Conservation (phyloP, 2,888 invertebrate species). For the Drosophila formosana region DNA sequence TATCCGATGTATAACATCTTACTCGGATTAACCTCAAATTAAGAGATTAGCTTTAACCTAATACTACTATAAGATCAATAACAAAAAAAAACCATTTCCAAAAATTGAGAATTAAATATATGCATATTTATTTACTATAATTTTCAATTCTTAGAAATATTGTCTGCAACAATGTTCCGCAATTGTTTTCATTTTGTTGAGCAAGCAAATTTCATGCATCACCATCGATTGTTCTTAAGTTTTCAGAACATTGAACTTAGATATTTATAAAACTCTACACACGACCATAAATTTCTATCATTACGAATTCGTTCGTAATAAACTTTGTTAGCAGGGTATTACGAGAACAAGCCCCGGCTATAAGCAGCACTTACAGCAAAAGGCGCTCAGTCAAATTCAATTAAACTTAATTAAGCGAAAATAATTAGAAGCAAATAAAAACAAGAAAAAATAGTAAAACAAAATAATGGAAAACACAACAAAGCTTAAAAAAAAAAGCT, state of each 20-base stretch:
- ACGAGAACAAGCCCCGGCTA: conserved; percentile 3
- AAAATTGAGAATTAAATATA: no score
- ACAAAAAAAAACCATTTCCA: no score
- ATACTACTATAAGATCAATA: no score
- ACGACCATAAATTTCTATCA: not conserved
- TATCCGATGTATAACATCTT: no score
- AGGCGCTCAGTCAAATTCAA: conserved; percentile 42
- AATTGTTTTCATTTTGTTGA: no score
- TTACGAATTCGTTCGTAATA: no score
- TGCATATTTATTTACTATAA: no score
- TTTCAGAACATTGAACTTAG: not conserved
- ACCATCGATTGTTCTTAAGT: not conserved
- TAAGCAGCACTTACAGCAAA: conserved; percentile 23
- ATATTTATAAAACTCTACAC: not conserved
- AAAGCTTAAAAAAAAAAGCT: conserved; percentile 4
- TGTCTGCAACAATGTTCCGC: no score
- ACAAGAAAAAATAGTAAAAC: not conserved
- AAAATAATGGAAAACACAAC: not conserved
- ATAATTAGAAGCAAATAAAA: conserved; percentile 41
- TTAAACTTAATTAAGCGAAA: conserved; percentile 53
- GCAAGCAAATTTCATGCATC: not conserved
- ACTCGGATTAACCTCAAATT: no score
- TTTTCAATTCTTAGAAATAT: no score
- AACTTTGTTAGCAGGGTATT: not conserved
- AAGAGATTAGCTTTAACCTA: no score